Conservation (phyloP, 1,140 invertebrate genomes). For the Physella acuta region DNA sequence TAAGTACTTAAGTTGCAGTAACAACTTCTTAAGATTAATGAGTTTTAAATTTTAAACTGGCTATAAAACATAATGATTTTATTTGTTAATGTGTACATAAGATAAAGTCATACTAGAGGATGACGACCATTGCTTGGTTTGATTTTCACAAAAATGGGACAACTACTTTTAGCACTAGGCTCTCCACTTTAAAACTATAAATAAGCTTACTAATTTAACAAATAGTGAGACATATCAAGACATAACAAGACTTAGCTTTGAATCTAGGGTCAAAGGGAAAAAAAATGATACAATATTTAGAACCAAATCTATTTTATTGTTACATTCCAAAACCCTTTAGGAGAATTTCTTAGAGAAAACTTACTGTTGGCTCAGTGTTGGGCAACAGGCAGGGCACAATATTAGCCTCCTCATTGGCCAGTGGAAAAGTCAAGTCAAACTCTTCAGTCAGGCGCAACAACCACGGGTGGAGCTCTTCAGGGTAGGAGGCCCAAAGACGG, state of each 20-base stretch:
- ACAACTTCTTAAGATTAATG: no score
- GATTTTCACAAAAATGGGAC: no score
- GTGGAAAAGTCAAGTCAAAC: slow-evolving; percentile 58
- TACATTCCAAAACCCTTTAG: neutral
- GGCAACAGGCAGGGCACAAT: slow-evolving; percentile 57
- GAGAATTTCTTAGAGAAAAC: neutral
- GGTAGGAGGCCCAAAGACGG: slow-evolving; percentile 52
- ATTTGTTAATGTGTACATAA: no score
- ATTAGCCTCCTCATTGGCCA: slow-evolving; percentile 47
- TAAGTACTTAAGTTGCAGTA: no score
- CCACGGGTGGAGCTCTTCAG: slow-evolving; percentile 51
- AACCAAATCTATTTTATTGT: neutral
- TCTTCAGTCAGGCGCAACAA: slow-evolving; percentile 57
- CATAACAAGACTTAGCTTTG: neutral
- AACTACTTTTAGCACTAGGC: no score
- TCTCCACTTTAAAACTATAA: no score
- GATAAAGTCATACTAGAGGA: no score
- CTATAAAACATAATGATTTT: no score
- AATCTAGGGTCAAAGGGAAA: neutral
- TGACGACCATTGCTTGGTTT: no score
- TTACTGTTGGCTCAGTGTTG: slow-evolving; percentile 38
- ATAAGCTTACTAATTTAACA: no score
- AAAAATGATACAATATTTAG: neutral
- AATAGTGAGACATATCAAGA: neutral
- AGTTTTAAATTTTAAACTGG: no score